Percentiles rank a stretch among this genome's conserved stretches.
Conservation (phyloP, 2,797 vertebrate genomes). For the Sciurus carolinensis region DNA sequence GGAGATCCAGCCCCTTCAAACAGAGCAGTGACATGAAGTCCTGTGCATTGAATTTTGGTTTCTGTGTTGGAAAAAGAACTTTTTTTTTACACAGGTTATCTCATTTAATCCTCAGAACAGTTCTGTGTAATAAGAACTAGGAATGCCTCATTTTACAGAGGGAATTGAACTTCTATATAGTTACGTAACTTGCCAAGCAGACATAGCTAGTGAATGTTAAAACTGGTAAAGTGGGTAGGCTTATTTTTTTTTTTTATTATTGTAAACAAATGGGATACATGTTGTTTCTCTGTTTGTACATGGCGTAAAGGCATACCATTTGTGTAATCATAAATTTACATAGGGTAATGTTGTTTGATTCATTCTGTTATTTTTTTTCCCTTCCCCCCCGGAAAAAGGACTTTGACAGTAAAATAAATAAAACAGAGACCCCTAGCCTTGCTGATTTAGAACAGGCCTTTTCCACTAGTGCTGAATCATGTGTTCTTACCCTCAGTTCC, state of each 20-base stretch:
- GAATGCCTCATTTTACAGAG: not conserved
- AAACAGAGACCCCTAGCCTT: conserved; percentile 2
- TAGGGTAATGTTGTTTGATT: too few species aligned
- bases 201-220: not conserved
- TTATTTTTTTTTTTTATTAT: too few species aligned
- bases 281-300: too few species aligned
- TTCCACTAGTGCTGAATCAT: not conserved
- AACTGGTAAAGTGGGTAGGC: not conserved
- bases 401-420: conserved; percentile 11
- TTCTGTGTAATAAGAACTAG: not conserved
- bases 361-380: too few species aligned
- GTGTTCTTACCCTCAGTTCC: not conserved
- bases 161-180: not conserved
- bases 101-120: conserved; percentile 5
- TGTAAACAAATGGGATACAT: too few species aligned
- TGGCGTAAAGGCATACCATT: too few species aligned
- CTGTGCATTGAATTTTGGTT: not conserved
- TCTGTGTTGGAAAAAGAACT: not conserved
- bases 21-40: not conserved
- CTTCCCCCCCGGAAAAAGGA: too few species aligned
- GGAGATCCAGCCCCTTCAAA: not conserved
- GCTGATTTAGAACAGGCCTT: conserved; percentile 16
- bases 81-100: not conserved
- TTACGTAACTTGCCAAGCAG: not conserved
- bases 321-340: too few species aligned